A percentile compares a stretch with the other conserved stretches of the same genome.
phyloP scores from a whole-genome alignment of 2,888 invertebrate species.

The Patella ulyssiponensis region DNA sequence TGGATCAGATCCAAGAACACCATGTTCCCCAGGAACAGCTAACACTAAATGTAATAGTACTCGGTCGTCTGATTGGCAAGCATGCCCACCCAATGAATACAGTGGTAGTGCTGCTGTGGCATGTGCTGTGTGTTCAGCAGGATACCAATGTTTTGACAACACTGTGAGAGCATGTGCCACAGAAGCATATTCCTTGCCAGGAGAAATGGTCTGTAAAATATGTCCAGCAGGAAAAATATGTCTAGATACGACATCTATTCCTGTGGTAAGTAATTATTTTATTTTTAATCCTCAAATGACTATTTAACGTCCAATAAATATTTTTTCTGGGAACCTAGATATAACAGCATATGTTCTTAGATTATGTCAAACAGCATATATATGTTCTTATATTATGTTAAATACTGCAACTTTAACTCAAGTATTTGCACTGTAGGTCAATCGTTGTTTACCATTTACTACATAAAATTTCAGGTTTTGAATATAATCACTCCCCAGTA shows the following conservation, averaged over 20 bases:
- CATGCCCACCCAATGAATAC: conserved; percentile 45
- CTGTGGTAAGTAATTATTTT: conserved; percentile 37
- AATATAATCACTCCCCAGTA: too few species aligned
- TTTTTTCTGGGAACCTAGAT: too few species aligned
- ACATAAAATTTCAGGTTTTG: too few species aligned
- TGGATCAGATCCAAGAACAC: conserved; percentile 27
- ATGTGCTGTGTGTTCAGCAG: conserved; percentile 63
- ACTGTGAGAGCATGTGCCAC: conserved; percentile 47
- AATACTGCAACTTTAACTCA: too few species aligned
- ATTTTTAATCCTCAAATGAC: too few species aligned
- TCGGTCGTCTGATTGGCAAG: conserved; percentile 34
- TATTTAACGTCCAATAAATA: too few species aligned
- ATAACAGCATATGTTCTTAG: too few species aligned
- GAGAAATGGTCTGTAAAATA: conserved; percentile 52
- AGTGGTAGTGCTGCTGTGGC: conserved; percentile 46
- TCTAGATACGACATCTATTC: conserved; percentile 38
- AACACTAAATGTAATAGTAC: conserved; percentile 41
- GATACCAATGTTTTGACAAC: conserved; percentile 49
- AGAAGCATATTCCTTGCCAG: conserved; percentile 52
- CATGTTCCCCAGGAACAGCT: conserved; percentile 51
- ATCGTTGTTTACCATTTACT: too few species aligned
- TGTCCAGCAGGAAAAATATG: conserved; percentile 63
- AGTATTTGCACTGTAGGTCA: too few species aligned
- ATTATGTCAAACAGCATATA: too few species aligned
- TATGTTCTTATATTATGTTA: too few species aligned